A percentile compares a stretch with the other conserved stretches of the same genome.
Evolutionary conservation across 2,888 invertebrate species (phyloP).

Genomic region (Trimorus sp.): DNA sequence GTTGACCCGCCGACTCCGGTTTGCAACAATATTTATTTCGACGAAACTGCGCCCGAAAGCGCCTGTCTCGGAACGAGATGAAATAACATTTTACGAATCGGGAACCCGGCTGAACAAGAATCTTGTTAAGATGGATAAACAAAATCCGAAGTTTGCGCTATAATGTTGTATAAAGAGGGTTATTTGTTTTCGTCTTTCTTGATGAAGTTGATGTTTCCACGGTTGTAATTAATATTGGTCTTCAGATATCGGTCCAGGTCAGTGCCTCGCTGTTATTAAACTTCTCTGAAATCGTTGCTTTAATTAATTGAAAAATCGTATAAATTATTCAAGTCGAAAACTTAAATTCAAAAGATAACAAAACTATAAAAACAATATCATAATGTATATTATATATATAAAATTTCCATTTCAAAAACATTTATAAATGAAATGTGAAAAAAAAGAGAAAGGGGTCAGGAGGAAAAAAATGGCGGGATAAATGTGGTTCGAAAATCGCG

Average conservation of each 20-base stretch:
- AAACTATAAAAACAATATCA: no score
- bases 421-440: no score
- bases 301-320: no score
- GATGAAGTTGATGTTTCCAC: constrained; percentile 61
- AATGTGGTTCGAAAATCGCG: not conserved
- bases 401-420: no score
- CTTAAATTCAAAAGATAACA: no score
- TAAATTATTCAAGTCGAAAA: no score
- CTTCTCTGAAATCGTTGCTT: constrained; percentile 49
- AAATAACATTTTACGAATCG: constrained; percentile 40
- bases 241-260: constrained; percentile 60
- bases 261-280: constrained; percentile 62
- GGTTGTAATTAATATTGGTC: constrained; percentile 64
- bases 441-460: no score
- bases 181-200: constrained; percentile 58
- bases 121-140: constrained; percentile 56
- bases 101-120: constrained; percentile 25
- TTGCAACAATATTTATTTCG: constrained; percentile 25
- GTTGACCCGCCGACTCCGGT: not conserved
- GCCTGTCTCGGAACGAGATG: constrained; percentile 15
- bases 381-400: no score
- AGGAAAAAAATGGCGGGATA: no score
- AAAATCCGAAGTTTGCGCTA: constrained; percentile 42
- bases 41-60: not conserved
- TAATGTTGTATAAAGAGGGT: constrained; percentile 48